Base-by-base conservation (phyloP, 2,113 vertebrate genomes). In the Ondatra zibethicus region DNA sequence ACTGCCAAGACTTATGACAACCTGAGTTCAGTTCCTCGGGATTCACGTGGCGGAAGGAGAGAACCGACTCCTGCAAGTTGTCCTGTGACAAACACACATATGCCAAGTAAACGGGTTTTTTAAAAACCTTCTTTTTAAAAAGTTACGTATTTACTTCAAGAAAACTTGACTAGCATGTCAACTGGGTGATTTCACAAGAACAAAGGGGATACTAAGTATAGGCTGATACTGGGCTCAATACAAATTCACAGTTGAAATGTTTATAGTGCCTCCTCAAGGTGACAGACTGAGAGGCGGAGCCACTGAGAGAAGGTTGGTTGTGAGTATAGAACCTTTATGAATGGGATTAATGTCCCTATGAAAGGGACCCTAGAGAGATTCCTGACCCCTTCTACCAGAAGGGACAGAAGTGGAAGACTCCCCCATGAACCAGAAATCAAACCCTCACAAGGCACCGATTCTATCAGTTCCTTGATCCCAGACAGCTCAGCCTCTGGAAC, bases 71-170 rank as follows among this genome's bases (percentile, higher is more conserved):
- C 25, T 63, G 3, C 81, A 31, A 42, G 58, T 29, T 39, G 3
- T 19, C n/a, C 81, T 84, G 36, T 42, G n/a, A 39, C 81, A 31
- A 39, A 84, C 55, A 31, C 27, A 31, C 25, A 65, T 47, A 47
- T 0, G 12, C 23, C 52, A 82, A 58, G 19, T 25, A 82, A 58
- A 82, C 39, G 52, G 31, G 4, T 33, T 50, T 36, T n/a, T 50
- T 9, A 21, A 19, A 39, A 21, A 58, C 19, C 17, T 3, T 39
- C 3, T 27, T 36, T 70, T 70, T 70, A n/a, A 72, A 72, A n/a
- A n/a, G 16, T n/a, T 72, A 17, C 84, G 55, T 84, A 66, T 96
- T 93, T 91, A 88, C 19, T 87, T 93, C 85, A 81, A 66, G 65
- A 85, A 95, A 95, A 58, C 31, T 73, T 68, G 89, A 82, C 42